A percentile compares a stretch with the other conserved stretches of the same genome.
Evolutionary conservation across 2,888 invertebrate species (phyloP).

Genomic region (Nudaria mundana): DNA sequence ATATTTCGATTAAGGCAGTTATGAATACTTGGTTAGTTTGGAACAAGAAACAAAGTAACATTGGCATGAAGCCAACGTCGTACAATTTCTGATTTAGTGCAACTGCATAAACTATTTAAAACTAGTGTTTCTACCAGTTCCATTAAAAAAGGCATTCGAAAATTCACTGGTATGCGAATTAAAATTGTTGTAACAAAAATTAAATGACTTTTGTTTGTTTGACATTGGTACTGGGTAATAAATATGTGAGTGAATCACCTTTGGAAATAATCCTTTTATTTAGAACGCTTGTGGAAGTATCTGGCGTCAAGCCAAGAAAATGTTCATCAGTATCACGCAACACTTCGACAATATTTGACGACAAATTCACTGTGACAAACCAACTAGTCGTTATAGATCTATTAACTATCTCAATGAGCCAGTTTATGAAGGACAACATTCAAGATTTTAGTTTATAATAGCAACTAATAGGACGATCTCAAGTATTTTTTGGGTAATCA

Average conservation of each 20-base stretch:
- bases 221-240: slow-evolving; percentile 43
- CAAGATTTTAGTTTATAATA: no score
- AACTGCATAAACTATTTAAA: slow-evolving; percentile 62
- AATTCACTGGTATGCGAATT: slow-evolving; percentile 33
- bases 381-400: slow-evolving; percentile 38
- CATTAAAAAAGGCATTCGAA: slow-evolving; percentile 25
- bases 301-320: slow-evolving; percentile 60
- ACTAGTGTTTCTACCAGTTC: slow-evolving; percentile 20
- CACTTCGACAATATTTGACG: slow-evolving; percentile 61
- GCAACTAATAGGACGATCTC: no score
- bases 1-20: slow-evolving; percentile 55
- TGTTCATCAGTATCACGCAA: slow-evolving; percentile 61
- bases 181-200: slow-evolving; percentile 31
- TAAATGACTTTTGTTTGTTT: slow-evolving; percentile 39
- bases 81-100: slow-evolving; percentile 66
- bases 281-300: slow-evolving; percentile 50
- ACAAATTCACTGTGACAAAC: slow-evolving; percentile 57
- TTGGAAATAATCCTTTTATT: slow-evolving; percentile 50
- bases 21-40: slow-evolving; percentile 54
- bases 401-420: slow-evolving; percentile 38
- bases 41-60: slow-evolving; percentile 66
- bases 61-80: slow-evolving; percentile 72
- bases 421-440: neutral
- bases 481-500: no score
- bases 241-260: slow-evolving; percentile 44